Percentiles rank a stretch among this genome's conserved stretches.
Conservation (phyloP, 2,113 vertebrate species). For the Girardinichthys multiradiatus region DNA sequence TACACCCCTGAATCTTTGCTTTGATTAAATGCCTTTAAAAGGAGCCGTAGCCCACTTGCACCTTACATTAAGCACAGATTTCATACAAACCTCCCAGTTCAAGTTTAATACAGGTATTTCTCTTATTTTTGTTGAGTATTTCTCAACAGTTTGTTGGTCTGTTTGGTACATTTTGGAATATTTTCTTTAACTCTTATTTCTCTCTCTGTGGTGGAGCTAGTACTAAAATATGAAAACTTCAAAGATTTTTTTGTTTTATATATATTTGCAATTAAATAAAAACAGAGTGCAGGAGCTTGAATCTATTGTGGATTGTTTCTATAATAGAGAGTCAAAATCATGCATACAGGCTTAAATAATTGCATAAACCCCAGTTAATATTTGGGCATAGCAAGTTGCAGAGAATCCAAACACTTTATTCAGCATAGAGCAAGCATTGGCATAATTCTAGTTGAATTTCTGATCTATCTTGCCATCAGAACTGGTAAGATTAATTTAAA, state of each 20-base stretch:
- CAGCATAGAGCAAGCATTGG: too few species aligned
- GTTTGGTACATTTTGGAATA: too few species aligned
- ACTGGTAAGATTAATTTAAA: too few species aligned
- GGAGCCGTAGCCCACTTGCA: conserved; percentile 37
- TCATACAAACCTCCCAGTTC: background rate
- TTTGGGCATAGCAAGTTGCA: background rate
- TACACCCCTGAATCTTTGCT: background rate
- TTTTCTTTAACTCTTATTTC: too few species aligned
- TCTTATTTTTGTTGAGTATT: background rate
- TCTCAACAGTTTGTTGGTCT: too few species aligned
- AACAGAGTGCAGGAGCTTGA: background rate
- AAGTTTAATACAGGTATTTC: too few species aligned
- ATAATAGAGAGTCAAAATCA: background rate
- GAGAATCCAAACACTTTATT: background rate
- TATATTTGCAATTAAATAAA: background rate
- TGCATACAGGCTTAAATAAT: background rate
- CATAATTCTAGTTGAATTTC: too few species aligned
- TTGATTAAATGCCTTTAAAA: background rate
- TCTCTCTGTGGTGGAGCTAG: too few species aligned
- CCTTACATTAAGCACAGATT: background rate
- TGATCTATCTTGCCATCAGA: too few species aligned
- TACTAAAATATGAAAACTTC: background rate
- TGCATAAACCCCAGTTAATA: background rate
- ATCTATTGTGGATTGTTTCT: background rate
- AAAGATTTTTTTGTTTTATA: background rate